Evolutionary conservation across 2,888 invertebrate species (phyloP).

Genomic region (Lacanobia wlatinum): DNA sequence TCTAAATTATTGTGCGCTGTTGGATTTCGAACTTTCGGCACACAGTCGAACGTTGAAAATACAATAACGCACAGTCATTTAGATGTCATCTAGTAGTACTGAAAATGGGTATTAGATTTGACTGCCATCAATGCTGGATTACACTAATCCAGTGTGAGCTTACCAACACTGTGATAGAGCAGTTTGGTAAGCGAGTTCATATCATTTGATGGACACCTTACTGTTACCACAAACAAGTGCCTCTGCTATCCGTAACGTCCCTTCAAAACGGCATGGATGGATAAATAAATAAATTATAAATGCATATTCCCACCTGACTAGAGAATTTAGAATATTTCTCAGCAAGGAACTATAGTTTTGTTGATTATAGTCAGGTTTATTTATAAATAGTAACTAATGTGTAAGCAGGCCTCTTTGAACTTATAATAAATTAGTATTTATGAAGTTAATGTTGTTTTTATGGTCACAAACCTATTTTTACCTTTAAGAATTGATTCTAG

Average conservation of each 20-base stretch:
- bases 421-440: constrained; percentile 58
- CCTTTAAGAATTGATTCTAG: not conserved
- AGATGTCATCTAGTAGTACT: not conserved
- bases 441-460: constrained; percentile 38
- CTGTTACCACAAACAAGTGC: not conserved
- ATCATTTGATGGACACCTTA: not conserved
- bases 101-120: not conserved
- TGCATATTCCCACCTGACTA: constrained; percentile 86
- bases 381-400: constrained; percentile 59
- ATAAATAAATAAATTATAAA: constrained; percentile 86
- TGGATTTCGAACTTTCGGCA: not conserved
- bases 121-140: constrained; percentile 2
- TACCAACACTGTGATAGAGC: constrained; percentile 5
- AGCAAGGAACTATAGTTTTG: constrained; percentile 62
- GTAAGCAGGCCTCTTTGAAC: constrained; percentile 58
- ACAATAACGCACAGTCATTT: not conserved
- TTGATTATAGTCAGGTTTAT: constrained; percentile 65
- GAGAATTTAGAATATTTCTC: constrained; percentile 82
- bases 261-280: constrained; percentile 39
- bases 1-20: not conserved
- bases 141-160: constrained; percentile 2
- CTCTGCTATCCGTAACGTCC: constrained; percentile 6
- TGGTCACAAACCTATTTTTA: constrained; percentile 24
- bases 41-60: not conserved
- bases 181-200: constrained; percentile 4